A percentile compares a stretch with the other conserved stretches of the same genome.
These are phyloP conservation scores for Listronotus oregonensis DNA, from an alignment of 1,140 invertebrate species.

Conservation along the genomic window DNA sequence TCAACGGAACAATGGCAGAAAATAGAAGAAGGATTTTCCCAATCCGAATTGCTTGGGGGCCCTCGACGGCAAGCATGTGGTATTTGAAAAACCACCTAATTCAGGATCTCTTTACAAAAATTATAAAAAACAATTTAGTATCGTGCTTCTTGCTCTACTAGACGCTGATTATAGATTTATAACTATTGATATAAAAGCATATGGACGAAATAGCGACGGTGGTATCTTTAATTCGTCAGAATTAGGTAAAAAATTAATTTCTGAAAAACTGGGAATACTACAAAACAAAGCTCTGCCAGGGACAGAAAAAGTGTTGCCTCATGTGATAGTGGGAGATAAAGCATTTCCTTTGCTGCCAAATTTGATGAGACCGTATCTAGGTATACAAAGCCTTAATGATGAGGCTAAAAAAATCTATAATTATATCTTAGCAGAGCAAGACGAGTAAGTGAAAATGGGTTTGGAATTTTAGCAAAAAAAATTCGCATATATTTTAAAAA, in stretches of 20 bases:
- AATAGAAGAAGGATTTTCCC: slow-evolving; percentile 2
- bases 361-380: slow-evolving; percentile 28
- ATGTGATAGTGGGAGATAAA: slow-evolving; percentile 42
- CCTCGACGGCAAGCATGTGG: too few relatives aligned
- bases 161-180: too few relatives aligned
- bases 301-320: slow-evolving; percentile 30
- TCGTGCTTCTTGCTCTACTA: too few relatives aligned
- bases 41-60: slow-evolving; percentile 31
- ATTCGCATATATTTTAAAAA: slow-evolving; percentile 48
- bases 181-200: too few relatives aligned
- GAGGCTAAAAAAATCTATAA: slow-evolving; percentile 55
- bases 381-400: slow-evolving; percentile 14
- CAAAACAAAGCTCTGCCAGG: slow-evolving; percentile 15
- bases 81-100: too few relatives aligned
- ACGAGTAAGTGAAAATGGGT: slow-evolving; percentile 51
- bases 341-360: slow-evolving; percentile 32
- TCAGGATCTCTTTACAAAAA: too few relatives aligned
- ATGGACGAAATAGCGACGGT: too few relatives aligned
- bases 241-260: slow-evolving; percentile 13
- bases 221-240: too few relatives aligned
- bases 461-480: slow-evolving; percentile 29
- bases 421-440: too few relatives aligned
- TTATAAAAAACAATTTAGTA: too few relatives aligned
- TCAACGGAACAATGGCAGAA: slow-evolving; percentile 20
- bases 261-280: slow-evolving; percentile 18